Percentiles rank a stretch among this genome's conserved stretches.
Evolutionary conservation across 1,140 invertebrate species (phyloP).

Genomic region (Centruroides sculpturatus): DNA sequence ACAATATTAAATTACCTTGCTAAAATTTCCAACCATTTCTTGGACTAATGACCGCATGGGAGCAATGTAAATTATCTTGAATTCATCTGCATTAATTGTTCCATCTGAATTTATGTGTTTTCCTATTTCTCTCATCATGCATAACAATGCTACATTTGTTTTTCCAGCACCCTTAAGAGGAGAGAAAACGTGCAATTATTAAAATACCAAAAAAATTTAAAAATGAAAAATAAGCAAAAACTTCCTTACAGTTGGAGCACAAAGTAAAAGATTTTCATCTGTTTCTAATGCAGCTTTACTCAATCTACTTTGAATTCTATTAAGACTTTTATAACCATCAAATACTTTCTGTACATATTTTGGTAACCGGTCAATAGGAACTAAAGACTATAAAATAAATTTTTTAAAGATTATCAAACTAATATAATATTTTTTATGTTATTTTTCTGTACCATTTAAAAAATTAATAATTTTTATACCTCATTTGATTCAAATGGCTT

Average conservation of each 20-base stretch:
- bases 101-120: slow-evolving; percentile 95
- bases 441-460: neutral
- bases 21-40: slow-evolving; percentile 88
- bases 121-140: slow-evolving; percentile 92
- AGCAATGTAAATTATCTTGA: slow-evolving; percentile 98
- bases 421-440: neutral
- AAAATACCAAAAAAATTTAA: too few relatives aligned
- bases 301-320: slow-evolving; percentile 86
- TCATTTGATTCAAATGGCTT: slow-evolving; percentile 83
- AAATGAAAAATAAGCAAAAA: slow-evolving; percentile 23
- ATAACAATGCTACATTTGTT: slow-evolving; percentile 93
- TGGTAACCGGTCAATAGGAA: slow-evolving; percentile 79
- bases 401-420: neutral
- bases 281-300: slow-evolving; percentile 74
- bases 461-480: slow-evolving; percentile 19
- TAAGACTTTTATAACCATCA: slow-evolving; percentile 91
- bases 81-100: slow-evolving; percentile 88
- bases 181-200: slow-evolving; percentile 1
- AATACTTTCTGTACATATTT: slow-evolving; percentile 97
- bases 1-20: slow-evolving; percentile 31
- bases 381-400: slow-evolving; percentile 36
- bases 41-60: slow-evolving; percentile 98
- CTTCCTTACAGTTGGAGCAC: slow-evolving; percentile 67
- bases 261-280: slow-evolving; percentile 92
- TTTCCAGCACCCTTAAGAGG: slow-evolving; percentile 75